A percentile compares a stretch with the other conserved stretches of the same genome.
These are phyloP conservation scores for Ataeniobius toweri DNA, from an alignment of 2,797 vertebrate genomes.

Conservation along the genomic window DNA sequence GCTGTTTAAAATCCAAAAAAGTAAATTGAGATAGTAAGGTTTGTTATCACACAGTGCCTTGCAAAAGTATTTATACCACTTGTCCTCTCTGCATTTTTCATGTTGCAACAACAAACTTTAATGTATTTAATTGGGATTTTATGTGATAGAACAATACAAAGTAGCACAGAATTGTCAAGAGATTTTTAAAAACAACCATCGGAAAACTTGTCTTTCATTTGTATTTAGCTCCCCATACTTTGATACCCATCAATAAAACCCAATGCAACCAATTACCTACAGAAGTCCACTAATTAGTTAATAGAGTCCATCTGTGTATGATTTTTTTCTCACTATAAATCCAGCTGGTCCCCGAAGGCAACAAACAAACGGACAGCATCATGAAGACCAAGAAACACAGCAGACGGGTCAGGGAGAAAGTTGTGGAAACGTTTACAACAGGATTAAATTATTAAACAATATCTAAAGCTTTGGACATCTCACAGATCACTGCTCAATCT, in stretches of 20 bases:
- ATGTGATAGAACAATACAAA: background rate
- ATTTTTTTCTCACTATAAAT: background rate
- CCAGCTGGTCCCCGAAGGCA: no score
- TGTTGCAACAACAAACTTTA: background rate
- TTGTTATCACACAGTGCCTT: background rate
- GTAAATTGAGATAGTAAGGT: background rate
- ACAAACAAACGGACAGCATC: no score
- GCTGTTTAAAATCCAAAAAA: slow-evolving; percentile 1
- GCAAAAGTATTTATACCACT: background rate
- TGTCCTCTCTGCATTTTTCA: background rate
- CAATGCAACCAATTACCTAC: background rate
- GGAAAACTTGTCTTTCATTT: background rate
- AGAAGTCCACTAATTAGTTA: background rate
- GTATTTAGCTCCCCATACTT: background rate
- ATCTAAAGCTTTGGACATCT: no score
- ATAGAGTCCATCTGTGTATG: background rate
- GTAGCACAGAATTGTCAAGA: background rate
- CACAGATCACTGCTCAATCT: no score
- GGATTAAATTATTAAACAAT: no score
- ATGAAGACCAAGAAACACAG: no score
- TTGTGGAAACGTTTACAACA: no score
- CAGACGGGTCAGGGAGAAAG: no score
- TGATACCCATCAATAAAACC: background rate
- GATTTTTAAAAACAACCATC: background rate
- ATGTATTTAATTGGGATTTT: background rate